phyloP scores from a whole-genome alignment of 2,113 vertebrate species.

The Sylvia atricapilla region DNA sequence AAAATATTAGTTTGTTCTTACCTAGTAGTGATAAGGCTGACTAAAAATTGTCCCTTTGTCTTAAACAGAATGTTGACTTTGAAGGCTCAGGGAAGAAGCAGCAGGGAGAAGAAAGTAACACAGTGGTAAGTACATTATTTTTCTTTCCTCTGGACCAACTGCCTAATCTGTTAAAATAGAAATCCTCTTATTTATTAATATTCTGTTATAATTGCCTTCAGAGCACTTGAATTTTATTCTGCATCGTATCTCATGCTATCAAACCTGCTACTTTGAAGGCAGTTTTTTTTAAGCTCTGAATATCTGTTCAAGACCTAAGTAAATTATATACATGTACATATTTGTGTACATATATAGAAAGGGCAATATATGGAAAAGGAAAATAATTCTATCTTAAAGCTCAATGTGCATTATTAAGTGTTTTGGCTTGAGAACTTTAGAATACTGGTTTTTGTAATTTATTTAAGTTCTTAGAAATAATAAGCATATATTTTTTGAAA shows the following conservation, averaged over 20 bases:
- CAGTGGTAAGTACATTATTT: slow-evolving; percentile 70
- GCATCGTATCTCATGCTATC: neutral
- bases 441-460: neutral
- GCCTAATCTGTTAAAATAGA: neutral
- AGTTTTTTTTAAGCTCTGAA: neutral
- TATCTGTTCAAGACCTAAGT: neutral
- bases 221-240: neutral
- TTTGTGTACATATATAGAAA: neutral
- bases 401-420: neutral
- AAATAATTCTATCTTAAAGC: neutral
- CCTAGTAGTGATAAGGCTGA: neutral
- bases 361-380: neutral
- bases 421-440: neutral
- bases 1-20: neutral
- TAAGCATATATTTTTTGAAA: rapidly evolving
- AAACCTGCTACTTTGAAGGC: neutral
- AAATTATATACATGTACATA: neutral
- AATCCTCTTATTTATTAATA: neutral
- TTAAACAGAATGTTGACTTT: slow-evolving; percentile 79
- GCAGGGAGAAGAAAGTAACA: slow-evolving; percentile 71
- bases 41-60: slow-evolving; percentile 40
- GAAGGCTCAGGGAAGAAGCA: slow-evolving; percentile 79
- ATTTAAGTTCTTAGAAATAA: neutral
- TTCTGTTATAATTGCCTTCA: neutral
- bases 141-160: neutral